Percentiles rank a stretch among this genome's conserved stretches.
These are phyloP conservation scores for Nycticryphes semicollaris DNA, from an alignment of 2,113 vertebrate species.

Conservation along the genomic window DNA sequence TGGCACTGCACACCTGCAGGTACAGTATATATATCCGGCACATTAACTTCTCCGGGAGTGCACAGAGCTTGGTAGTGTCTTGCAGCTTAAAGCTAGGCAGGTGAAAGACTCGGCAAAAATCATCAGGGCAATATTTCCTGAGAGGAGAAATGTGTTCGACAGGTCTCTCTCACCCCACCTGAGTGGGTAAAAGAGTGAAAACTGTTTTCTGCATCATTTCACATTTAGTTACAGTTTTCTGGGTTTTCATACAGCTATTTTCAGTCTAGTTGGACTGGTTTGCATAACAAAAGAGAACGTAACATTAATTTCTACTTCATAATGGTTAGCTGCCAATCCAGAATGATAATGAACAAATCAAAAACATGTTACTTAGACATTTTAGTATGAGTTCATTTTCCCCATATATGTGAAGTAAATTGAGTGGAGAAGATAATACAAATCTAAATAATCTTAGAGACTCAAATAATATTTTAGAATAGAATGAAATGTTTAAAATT, in stretches of 20 bases:
- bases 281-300: background rate
- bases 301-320: constrained; percentile 3
- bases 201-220: background rate
- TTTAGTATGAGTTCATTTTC: background rate
- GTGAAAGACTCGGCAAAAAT: background rate
- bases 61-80: background rate
- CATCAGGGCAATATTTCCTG: background rate
- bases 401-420: background rate
- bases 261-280: background rate
- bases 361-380: background rate
- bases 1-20: background rate
- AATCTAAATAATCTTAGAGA: background rate
- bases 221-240: background rate
- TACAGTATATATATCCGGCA: background rate
- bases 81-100: background rate
- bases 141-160: accelerated
- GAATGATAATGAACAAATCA: background rate
- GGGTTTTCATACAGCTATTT: background rate
- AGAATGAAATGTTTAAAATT: background rate
- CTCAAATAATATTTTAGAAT: background rate
- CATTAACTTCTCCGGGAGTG: background rate
- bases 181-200: background rate
- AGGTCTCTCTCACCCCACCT: background rate
- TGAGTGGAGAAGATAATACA: background rate
- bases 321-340: background rate